Conservation (phyloP, 2,888 invertebrate genomes). For the Drosophila meridiana region DNA sequence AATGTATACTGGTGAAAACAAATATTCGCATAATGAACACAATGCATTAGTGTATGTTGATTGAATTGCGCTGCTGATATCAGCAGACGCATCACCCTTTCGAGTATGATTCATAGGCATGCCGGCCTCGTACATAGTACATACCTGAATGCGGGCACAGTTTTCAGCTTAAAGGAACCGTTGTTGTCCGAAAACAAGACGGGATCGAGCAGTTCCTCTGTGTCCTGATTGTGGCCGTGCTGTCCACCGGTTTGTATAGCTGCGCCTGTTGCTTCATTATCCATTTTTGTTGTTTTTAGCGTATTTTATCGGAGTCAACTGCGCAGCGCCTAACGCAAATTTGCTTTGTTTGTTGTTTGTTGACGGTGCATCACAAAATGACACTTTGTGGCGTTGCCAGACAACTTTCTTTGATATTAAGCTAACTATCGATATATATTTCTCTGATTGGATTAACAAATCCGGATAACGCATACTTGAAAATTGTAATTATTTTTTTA, state of each 20-base stretch:
- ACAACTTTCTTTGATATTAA: conserved; percentile 12
- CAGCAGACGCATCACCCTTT: conserved; percentile 31
- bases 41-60: conserved; percentile 22
- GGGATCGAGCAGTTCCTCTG: conserved; percentile 81
- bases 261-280: conserved; percentile 39
- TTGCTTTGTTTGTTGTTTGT: conserved; percentile 50
- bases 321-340: conserved; percentile 40
- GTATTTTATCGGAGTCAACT: conserved; percentile 13
- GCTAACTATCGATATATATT: neutral
- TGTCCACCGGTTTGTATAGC: conserved; percentile 45
- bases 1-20: conserved; percentile 74
- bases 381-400: conserved; percentile 30
- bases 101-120: conserved; percentile 55
- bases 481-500: too few species aligned
- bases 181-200: conserved; percentile 80
- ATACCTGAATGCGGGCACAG: conserved; percentile 83
- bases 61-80: conserved; percentile 34
- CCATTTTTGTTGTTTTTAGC: conserved; percentile 27
- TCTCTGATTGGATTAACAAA: neutral
- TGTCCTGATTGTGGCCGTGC: conserved; percentile 58
- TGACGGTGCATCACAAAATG: conserved; percentile 29
- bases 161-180: conserved; percentile 80
- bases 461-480: neutral
- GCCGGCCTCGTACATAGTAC: conserved; percentile 31
- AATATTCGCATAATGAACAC: neutral